These are phyloP conservation scores for Mallotus villosus DNA, from an alignment of 2,797 vertebrate species.

Conservation along the genomic window DNA sequence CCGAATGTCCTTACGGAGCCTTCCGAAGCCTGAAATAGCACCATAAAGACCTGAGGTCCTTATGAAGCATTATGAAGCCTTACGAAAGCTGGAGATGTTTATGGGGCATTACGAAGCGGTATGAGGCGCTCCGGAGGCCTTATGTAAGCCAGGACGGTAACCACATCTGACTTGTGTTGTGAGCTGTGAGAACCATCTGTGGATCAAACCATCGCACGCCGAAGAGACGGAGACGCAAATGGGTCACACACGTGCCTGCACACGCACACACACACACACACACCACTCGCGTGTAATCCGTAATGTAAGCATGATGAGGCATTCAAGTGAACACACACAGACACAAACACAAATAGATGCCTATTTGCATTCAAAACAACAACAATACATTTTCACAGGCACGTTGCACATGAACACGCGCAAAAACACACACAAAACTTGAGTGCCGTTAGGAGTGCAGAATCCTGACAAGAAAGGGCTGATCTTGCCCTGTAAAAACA, in stretches of 20 bases:
- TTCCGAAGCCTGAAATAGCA: background rate
- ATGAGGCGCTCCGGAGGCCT: slow-evolving; percentile 1
- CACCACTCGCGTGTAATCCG: too few species aligned
- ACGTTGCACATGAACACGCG: background rate
- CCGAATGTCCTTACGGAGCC: background rate
- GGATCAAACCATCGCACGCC: slow-evolving; percentile 55
- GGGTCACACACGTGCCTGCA: slow-evolving; percentile 45
- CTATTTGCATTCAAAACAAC: slow-evolving; percentile 18
- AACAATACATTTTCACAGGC: background rate
- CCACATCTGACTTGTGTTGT: slow-evolving; percentile 59
- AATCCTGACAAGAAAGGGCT: too few species aligned
- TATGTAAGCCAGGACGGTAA: slow-evolving; percentile 52
- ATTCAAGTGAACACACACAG: slow-evolving; percentile 3
- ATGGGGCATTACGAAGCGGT: background rate
- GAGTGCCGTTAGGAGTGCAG: too few species aligned
- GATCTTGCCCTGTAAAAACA: too few species aligned
- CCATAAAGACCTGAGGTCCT: background rate
- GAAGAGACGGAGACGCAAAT: slow-evolving; percentile 57
- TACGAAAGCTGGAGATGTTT: background rate
- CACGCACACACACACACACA: slow-evolving; percentile 11
- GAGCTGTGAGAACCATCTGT: slow-evolving; percentile 64
- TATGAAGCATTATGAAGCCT: background rate
- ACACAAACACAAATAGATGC: background rate
- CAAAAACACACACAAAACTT: background rate
- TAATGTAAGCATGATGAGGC: background rate